phyloP scores from a whole-genome alignment of 2,888 invertebrate genomes.

The Macaria liturata region DNA sequence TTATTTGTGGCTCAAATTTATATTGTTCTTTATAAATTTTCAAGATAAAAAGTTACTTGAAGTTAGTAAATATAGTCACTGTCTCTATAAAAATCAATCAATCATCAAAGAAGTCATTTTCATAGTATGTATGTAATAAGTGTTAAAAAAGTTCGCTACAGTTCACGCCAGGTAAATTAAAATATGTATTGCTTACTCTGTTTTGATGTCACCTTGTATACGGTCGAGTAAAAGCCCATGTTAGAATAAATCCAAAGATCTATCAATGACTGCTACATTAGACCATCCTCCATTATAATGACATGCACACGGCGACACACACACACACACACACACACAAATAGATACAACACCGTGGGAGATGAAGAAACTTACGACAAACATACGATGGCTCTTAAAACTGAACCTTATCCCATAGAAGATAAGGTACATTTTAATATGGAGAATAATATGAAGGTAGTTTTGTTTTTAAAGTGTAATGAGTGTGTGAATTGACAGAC shows the following conservation, averaged over 20 bases:
- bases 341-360: conserved; percentile 63
- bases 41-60: too few relatives aligned
- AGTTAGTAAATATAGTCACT: too few relatives aligned
- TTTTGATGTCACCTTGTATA: too few relatives aligned
- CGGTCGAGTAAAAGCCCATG: too few relatives aligned
- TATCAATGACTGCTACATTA: conserved; percentile 8
- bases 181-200: too few relatives aligned
- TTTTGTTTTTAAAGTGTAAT: conserved; percentile 59
- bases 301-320: conserved; percentile 29
- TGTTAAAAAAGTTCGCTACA: too few relatives aligned
- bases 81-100: too few relatives aligned
- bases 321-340: conserved; percentile 49
- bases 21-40: too few relatives aligned
- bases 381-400: conserved; percentile 13
- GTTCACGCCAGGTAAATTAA: too few relatives aligned
- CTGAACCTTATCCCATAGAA: conserved; percentile 30
- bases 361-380: conserved; percentile 42
- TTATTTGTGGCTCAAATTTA: too few relatives aligned
- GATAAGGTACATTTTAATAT: conserved; percentile 39
- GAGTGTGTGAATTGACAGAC: conserved; percentile 66
- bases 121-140: too few relatives aligned
- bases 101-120: too few relatives aligned
- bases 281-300: conserved; percentile 13
- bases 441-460: conserved; percentile 42
- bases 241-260: not conserved